Conservation (phyloP, 2,797 vertebrate genomes). For the Melopsittacus undulatus region DNA sequence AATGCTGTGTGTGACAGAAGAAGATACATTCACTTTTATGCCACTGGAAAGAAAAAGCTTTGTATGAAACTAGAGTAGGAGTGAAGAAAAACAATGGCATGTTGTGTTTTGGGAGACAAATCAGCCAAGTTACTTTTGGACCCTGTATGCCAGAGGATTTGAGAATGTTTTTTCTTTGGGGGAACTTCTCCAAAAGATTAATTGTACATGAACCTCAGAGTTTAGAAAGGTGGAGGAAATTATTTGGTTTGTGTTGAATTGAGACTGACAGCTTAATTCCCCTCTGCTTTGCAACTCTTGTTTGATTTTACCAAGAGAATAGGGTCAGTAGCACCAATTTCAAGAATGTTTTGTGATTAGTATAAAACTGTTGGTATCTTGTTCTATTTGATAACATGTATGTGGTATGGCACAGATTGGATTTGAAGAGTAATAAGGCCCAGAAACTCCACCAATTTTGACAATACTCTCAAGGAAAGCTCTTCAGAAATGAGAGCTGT, state of each 20-base stretch:
- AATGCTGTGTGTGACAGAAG: neutral
- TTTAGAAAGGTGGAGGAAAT: neutral
- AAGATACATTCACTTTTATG: neutral
- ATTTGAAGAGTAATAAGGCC: neutral
- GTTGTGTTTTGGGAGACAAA: neutral
- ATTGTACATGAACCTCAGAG: neutral
- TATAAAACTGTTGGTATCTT: neutral
- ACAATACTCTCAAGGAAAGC: neutral
- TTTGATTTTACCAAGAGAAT: neutral
- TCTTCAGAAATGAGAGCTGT: neutral
- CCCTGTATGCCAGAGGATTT: neutral
- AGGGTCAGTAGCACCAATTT: neutral
- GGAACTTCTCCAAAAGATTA: neutral
- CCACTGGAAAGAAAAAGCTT: neutral
- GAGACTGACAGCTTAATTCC: neutral
- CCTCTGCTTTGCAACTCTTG: neutral
- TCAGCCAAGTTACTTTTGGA: neutral
- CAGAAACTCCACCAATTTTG: neutral
- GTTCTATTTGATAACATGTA: neutral
- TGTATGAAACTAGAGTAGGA: neutral
- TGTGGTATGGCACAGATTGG: neutral
- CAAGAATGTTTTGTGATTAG: neutral
- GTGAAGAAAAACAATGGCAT: neutral
- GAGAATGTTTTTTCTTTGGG: neutral
- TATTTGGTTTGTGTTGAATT: neutral